Evolutionary conservation across 1,140 invertebrate species (phyloP).

Genomic region (Aphelenchoides avenae): DNA sequence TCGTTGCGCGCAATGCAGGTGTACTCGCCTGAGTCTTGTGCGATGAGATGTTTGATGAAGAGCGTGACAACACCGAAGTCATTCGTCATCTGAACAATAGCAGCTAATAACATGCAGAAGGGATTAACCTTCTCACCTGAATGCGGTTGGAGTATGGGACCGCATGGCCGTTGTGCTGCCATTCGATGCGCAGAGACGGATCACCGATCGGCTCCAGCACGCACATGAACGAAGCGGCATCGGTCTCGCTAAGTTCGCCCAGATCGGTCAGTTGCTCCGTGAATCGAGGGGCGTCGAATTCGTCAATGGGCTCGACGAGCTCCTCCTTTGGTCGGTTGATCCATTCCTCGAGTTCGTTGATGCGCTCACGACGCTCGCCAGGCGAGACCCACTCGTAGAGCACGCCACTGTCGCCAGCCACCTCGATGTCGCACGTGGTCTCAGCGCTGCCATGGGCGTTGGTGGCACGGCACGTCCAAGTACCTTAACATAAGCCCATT

Average conservation of each 20-base stretch:
- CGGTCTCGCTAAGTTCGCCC: conserved; percentile 70
- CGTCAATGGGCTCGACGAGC: conserved; percentile 39
- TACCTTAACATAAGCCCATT: not conserved
- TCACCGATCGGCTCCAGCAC: conserved; percentile 86
- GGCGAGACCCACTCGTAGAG: conserved; percentile 86
- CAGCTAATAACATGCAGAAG: too few relatives aligned
- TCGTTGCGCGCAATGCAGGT: conserved; percentile 71
- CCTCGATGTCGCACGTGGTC: conserved; percentile 81
- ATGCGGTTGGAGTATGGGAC: conserved; percentile 76
- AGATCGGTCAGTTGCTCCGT: conserved; percentile 49
- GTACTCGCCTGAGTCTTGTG: conserved; percentile 83
- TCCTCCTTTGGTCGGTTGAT: conserved; percentile 51
- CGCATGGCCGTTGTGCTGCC: conserved; percentile 84
- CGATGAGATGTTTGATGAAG: conserved; percentile 88
- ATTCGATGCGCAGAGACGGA: conserved; percentile 86
- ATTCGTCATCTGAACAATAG: too few relatives aligned
- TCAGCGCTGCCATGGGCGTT: conserved; percentile 86
- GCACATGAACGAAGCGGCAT: conserved; percentile 85
- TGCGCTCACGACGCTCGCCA: conserved; percentile 77
- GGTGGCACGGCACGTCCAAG: conserved; percentile 75
- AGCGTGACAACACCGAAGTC: conserved; percentile 73
- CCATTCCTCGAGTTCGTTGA: conserved; percentile 53
- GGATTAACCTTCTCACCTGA: conserved; percentile 95
- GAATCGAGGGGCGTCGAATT: conserved; percentile 52
- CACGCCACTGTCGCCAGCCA: conserved; percentile 73